These are phyloP conservation scores for Brachionus angularis DNA, from an alignment of 1,140 invertebrate genomes.

Conservation along the genomic window DNA sequence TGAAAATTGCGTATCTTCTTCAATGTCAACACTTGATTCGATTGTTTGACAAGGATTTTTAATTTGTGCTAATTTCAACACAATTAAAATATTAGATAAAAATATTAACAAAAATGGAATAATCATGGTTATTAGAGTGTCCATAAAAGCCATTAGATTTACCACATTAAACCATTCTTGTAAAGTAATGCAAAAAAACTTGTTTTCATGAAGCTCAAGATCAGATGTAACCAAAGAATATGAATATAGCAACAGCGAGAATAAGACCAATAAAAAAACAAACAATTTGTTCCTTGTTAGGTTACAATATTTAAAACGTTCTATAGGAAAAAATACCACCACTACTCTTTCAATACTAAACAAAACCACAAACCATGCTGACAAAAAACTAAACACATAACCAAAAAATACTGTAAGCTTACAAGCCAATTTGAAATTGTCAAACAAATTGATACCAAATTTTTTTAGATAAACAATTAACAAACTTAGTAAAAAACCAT, in stretches of 20 bases:
- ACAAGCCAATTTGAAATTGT: conserved; percentile 47
- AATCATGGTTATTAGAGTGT: conserved; percentile 20
- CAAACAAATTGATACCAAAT: conserved; percentile 54
- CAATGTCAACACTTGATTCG: neutral
- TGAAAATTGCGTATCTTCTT: too few relatives aligned
- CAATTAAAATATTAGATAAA: conserved; percentile 11
- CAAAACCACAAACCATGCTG: conserved; percentile 55
- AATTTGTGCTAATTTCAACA: neutral
- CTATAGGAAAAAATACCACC: conserved; percentile 52
- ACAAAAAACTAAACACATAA: conserved; percentile 54
- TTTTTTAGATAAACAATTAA: conserved; percentile 61
- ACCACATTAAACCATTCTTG: conserved; percentile 22
- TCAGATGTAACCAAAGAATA: conserved; percentile 48
- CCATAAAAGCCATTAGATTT: conserved; percentile 10
- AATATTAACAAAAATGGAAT: conserved; percentile 16
- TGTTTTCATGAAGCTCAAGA: conserved; percentile 19
- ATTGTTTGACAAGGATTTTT: conserved; percentile 20
- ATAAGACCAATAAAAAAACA: conserved; percentile 45
- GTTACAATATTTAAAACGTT: conserved; percentile 49
- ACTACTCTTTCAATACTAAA: conserved; percentile 57
- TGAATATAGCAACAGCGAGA: conserved; percentile 47
- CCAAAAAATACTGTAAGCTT: conserved; percentile 52
- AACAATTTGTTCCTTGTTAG: conserved; percentile 47
- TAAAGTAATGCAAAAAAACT: neutral
- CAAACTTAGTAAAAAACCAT: conserved; percentile 59